Evolutionary conservation across 2,888 invertebrate genomes (phyloP), one percentile per base, ranked within the genome.

Genomic region (Smittia sp.): DNA sequence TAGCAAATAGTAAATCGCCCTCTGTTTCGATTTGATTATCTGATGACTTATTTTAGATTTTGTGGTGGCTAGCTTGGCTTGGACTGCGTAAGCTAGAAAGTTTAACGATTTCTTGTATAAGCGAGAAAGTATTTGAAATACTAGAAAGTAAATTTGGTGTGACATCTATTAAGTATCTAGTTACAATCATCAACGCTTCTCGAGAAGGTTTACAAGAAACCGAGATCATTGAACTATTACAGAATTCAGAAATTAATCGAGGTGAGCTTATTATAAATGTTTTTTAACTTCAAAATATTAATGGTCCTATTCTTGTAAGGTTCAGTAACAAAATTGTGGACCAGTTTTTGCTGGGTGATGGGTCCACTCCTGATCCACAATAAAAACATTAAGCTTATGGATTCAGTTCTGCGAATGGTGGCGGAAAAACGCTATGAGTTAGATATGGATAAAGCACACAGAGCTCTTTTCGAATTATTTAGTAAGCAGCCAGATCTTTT

Each of bases 161-260:
- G 46, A 87, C 87, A 27, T 85, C 88, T 75, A 89, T 90, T 15
- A 86, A 86, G 78, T 84, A 86, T 69, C 87, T 92, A 72, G 83
- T 94, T 41, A 88, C 92, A 1, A 85, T 93, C 75, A 83, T 94
- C 74, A 87, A 90, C 0, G 89, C 90, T 1, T 87, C 93, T 6
- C 86, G 91, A 73, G 87, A 90, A 79, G 94, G 94, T 1, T 84
- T 94, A 63, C 89, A 90, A 20, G 92, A 92, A 78, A 90, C 90
- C 2, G 94, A 95, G 84, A 89, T 92, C 80, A 83, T 91, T 78
- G 92, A 90, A 78, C 81, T 90, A 75, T 78, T 90, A 75, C 87
- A 89, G 0, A 86, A 87, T 77, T 87, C 88, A 77, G 84, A 86
- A 52, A 83, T 85, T 76, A 89, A 89, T 76, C 85, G 88, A 76